Evolutionary conservation across 2,797 vertebrate species (phyloP).

Genomic region (Hyperoplus immaculatus): DNA sequence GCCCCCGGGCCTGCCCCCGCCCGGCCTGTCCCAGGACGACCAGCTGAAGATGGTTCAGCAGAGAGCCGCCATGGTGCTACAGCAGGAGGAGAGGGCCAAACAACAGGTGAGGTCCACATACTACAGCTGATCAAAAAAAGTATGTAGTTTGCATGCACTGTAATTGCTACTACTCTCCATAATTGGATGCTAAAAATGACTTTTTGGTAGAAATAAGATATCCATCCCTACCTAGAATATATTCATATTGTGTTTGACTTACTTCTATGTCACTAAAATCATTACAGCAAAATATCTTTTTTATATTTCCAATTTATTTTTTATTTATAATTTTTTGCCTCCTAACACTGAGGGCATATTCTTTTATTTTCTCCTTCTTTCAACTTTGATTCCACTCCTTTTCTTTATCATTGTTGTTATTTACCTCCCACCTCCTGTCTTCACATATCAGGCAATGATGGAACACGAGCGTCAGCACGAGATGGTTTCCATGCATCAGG

Average conservation of each 20-base stretch:
- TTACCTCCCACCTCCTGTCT: neutral
- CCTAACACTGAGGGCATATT: neutral
- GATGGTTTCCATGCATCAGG: conserved; percentile 86
- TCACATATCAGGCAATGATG: conserved; percentile 83
- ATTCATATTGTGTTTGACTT: no score
- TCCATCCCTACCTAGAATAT: no score
- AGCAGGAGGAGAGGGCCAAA: conserved; percentile 88
- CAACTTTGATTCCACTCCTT: neutral
- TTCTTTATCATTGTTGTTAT: neutral
- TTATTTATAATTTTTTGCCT: neutral
- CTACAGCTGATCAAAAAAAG: no score
- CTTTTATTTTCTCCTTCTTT: neutral
- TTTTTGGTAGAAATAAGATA: no score
- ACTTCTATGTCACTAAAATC: neutral
- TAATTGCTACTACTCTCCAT: no score
- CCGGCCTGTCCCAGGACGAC: conserved; percentile 87
- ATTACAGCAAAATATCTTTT: neutral
- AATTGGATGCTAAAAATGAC: no score
- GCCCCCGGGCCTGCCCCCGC: conserved; percentile 82
- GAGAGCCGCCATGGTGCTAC: conserved; percentile 89
- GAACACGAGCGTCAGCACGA: conserved; percentile 92
- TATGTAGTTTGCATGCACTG: no score
- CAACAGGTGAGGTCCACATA: conserved; percentile 74
- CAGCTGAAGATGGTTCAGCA: conserved; percentile 91
- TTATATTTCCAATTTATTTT: neutral